Evolutionary conservation across 2,797 vertebrate species (phyloP).

Genomic region (Microcaecilia unicolor): DNA sequence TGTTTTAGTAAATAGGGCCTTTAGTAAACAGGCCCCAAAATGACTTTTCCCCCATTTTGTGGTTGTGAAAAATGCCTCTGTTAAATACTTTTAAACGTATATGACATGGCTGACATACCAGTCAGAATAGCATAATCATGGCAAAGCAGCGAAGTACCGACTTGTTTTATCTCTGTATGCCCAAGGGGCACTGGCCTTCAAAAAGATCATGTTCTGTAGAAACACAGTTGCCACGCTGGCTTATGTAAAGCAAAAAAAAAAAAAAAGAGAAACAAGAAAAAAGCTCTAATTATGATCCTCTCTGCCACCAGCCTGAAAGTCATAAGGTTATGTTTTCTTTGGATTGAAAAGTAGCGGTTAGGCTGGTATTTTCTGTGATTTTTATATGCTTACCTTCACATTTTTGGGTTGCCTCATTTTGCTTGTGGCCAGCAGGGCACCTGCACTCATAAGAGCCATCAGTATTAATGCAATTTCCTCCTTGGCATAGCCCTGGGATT

Average conservation of each 20-base stretch:
- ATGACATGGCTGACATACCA: background rate
- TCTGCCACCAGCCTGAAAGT: background rate
- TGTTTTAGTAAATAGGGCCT: too few relatives aligned
- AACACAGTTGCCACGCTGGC: too few relatives aligned
- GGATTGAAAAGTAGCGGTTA: background rate
- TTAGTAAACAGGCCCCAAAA: too few relatives aligned
- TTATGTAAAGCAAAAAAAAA: background rate
- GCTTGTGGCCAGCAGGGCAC: conserved; percentile 53
- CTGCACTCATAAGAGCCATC: conserved; percentile 60
- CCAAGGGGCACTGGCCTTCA: background rate
- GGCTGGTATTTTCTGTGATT: background rate
- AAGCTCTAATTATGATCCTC: background rate
- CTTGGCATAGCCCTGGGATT: conserved; percentile 59
- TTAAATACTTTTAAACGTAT: too few relatives aligned
- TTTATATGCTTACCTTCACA: conserved; percentile 51
- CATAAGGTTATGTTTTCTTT: background rate
- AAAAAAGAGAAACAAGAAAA: too few relatives aligned
- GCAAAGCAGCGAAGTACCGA: background rate
- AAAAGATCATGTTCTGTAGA: too few relatives aligned
- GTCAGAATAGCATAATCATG: background rate
- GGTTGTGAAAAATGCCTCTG: too few relatives aligned
- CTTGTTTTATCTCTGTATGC: background rate
- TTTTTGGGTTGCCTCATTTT: conserved; percentile 54
- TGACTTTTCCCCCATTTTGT: too few relatives aligned
- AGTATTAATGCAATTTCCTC: conserved; percentile 62